Conservation (phyloP, 2,888 invertebrate species). For the Microchrysa polita region DNA sequence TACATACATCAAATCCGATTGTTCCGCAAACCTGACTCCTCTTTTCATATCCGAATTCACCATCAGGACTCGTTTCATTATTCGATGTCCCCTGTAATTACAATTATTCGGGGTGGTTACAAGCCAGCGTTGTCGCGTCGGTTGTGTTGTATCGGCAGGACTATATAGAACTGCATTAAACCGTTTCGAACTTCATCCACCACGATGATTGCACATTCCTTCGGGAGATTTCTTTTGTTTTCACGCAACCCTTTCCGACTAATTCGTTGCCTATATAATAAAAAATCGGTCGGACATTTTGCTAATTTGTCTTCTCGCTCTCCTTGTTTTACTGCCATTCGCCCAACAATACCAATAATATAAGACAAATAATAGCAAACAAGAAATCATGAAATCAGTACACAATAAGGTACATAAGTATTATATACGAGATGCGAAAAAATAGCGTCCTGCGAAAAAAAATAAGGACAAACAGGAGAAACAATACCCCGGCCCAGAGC, state of each 20-base stretch:
- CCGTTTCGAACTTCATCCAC: background rate
- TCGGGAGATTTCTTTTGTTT: constrained; percentile 1
- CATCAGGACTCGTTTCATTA: too few species aligned
- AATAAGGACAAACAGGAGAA: background rate
- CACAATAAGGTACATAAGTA: background rate
- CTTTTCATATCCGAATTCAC: too few species aligned
- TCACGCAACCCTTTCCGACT: background rate
- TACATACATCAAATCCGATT: too few species aligned
- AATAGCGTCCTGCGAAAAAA: too few species aligned
- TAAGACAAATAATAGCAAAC: background rate
- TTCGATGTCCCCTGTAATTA: too few species aligned
- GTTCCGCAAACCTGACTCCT: too few species aligned
- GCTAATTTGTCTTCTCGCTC: background rate
- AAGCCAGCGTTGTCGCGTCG: too few species aligned
- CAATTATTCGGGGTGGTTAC: too few species aligned
- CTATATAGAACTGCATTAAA: background rate
- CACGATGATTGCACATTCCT: background rate
- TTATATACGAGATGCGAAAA: too few species aligned
- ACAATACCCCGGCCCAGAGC: background rate
- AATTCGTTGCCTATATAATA: constrained; percentile 1
- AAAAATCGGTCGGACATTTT: constrained; percentile 36
- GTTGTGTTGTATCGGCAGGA: too few species aligned
- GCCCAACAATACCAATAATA: background rate
- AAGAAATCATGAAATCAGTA: constrained; percentile 4
- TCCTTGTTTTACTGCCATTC: background rate